Evolutionary conservation across 2,797 vertebrate genomes (phyloP).

Genomic region (Gambelia wislizenii): DNA sequence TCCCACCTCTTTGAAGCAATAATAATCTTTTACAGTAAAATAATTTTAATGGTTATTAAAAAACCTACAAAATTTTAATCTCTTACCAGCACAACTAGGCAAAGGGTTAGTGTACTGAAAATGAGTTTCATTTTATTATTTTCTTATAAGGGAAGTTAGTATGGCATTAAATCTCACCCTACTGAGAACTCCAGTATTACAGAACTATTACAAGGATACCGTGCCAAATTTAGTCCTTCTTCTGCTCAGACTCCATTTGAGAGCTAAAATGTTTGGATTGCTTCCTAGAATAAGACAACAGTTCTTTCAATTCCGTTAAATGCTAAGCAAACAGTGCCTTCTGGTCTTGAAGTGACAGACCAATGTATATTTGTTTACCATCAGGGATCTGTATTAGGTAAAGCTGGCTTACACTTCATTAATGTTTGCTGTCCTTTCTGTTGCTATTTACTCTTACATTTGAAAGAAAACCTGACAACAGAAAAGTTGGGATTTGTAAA

Average conservation of each 20-base stretch:
- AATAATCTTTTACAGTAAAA: neutral
- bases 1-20: neutral
- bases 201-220: neutral
- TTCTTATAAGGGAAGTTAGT: constrained; percentile 13
- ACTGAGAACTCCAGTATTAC: neutral
- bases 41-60: constrained; percentile 8
- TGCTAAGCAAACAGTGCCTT: constrained; percentile 47
- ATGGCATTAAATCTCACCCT: neutral
- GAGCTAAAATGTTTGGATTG: constrained; percentile 34
- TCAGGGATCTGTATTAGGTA: constrained; percentile 52
- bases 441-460: constrained; percentile 57
- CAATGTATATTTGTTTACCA: constrained; percentile 42
- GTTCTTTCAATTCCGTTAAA: constrained; percentile 49
- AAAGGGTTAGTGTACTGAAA: neutral
- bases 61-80: neutral
- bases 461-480: constrained; percentile 49
- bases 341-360: constrained; percentile 41
- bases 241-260: constrained; percentile 30
- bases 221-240: constrained; percentile 26
- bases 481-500: constrained; percentile 49
- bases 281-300: constrained; percentile 40
- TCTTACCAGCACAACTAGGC: neutral
- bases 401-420: constrained; percentile 50
- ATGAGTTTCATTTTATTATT: neutral
- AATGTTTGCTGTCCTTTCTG: constrained; percentile 56